Percentiles rank a stretch among this genome's conserved stretches.
Conservation (phyloP, 2,113 vertebrate species). For the Corapipo altera region DNA sequence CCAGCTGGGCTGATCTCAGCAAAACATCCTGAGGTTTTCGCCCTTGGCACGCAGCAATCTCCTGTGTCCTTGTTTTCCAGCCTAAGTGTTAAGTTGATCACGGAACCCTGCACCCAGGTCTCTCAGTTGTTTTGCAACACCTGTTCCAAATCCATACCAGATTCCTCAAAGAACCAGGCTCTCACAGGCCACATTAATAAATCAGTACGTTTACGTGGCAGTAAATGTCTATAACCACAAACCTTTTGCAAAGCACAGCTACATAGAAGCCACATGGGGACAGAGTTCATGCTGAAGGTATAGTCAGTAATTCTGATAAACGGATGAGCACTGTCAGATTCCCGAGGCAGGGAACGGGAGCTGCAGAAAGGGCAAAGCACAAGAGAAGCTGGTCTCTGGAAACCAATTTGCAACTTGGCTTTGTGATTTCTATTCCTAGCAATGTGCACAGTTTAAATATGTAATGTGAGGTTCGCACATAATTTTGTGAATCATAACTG, state of each 20-base stretch:
- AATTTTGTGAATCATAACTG: neutral
- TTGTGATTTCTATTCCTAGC: neutral
- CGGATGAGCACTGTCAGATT: neutral
- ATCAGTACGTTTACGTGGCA: accelerated
- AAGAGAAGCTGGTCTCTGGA: neutral
- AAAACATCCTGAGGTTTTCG: neutral
- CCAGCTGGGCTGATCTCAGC: neutral
- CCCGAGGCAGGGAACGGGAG: accelerated
- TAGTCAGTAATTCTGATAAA: neutral
- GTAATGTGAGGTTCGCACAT: neutral
- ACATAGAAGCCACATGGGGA: accelerated
- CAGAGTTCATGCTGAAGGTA: neutral
- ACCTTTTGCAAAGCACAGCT: neutral
- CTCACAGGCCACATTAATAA: neutral
- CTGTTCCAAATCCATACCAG: neutral
- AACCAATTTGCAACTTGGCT: neutral
- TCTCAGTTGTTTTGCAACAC: neutral
- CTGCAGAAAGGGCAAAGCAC: neutral
- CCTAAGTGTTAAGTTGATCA: too few relatives aligned
- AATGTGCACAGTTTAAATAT: neutral
- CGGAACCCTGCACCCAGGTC: neutral
- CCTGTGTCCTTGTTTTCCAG: neutral
- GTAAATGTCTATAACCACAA: neutral
- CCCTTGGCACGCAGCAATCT: neutral
- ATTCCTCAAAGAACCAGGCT: neutral